A percentile compares a stretch with the other conserved stretches of the same genome.
Evolutionary conservation across 2,888 invertebrate species (phyloP).

Genomic region (Acanthosepion pharaonis): DNA sequence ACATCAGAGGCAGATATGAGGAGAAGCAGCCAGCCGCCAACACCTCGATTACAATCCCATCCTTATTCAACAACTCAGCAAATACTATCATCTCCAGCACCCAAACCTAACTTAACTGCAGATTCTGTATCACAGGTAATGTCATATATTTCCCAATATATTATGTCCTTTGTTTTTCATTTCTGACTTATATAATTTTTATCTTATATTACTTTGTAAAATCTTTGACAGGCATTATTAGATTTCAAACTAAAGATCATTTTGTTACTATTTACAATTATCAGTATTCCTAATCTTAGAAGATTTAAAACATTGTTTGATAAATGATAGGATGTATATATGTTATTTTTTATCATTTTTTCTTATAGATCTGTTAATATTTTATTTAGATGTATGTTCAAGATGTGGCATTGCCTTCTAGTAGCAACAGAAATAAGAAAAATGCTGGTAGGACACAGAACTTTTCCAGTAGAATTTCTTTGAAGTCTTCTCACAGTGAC

Average conservation of each 20-base stretch:
- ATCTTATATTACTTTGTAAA: too few species aligned
- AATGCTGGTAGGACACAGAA: background rate
- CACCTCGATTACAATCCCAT: background rate
- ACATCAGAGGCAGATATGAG: background rate
- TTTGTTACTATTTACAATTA: too few species aligned
- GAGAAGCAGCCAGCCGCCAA: background rate
- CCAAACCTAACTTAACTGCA: background rate
- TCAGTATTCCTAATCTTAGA: too few species aligned
- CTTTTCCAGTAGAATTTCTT: background rate
- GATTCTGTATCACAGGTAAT: background rate
- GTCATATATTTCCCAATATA: background rate
- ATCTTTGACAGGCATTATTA: too few species aligned
- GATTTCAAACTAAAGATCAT: too few species aligned
- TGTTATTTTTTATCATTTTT: background rate
- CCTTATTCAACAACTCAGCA: background rate
- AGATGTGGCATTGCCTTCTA: background rate
- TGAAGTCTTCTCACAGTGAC: background rate
- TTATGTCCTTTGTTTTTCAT: background rate
- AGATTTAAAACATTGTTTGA: too few species aligned
- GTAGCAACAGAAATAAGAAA: background rate
- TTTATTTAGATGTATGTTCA: background rate
- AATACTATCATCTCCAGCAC: background rate
- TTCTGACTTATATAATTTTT: background rate
- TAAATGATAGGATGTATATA: too few species aligned
- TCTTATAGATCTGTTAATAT: background rate